Percentiles rank a stretch among this genome's conserved stretches.
Evolutionary conservation across 2,888 invertebrate species (phyloP).

Genomic region (Acronicta leporina): DNA sequence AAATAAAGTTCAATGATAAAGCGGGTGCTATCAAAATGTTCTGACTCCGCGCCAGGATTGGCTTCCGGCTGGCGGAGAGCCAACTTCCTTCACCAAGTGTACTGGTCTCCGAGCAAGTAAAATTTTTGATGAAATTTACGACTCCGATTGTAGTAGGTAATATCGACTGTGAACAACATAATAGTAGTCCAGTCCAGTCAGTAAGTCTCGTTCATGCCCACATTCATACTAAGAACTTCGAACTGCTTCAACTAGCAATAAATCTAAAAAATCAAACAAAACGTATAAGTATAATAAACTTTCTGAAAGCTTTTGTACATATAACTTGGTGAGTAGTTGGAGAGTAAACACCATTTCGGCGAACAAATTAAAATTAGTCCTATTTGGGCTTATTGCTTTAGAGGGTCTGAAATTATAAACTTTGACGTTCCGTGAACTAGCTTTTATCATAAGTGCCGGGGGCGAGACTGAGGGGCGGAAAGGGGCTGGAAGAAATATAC

Average conservation of each 20-base stretch:
- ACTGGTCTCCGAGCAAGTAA: conserved; percentile 64
- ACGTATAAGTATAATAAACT: neutral
- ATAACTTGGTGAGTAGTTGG: conserved; percentile 16
- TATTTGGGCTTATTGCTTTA: conserved; percentile 54
- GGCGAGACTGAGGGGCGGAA: conserved; percentile 50
- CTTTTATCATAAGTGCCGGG: conserved; percentile 62
- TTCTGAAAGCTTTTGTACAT: conserved; percentile 5
- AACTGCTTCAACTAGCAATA: neutral
- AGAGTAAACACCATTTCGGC: conserved; percentile 15
- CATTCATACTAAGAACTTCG: neutral
- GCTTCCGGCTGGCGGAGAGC: conserved; percentile 78
- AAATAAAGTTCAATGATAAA: conserved; percentile 66
- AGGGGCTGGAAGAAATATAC: conserved; percentile 65
- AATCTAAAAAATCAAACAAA: conserved; percentile 2
- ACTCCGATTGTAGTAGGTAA: conserved; percentile 35
- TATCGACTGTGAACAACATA: conserved; percentile 7
- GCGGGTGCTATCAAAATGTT: conserved; percentile 76
- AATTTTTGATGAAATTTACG: conserved; percentile 65
- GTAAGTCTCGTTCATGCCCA: neutral
- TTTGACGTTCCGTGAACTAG: conserved; percentile 61
- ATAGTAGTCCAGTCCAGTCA: neutral
- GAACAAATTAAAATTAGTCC: conserved; percentile 47
- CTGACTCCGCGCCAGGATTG: conserved; percentile 79
- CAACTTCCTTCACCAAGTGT: conserved; percentile 71
- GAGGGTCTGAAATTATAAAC: conserved; percentile 56